Base-by-base conservation (phyloP, 2,888 invertebrate species). In the Adelognathus sp. region DNA sequence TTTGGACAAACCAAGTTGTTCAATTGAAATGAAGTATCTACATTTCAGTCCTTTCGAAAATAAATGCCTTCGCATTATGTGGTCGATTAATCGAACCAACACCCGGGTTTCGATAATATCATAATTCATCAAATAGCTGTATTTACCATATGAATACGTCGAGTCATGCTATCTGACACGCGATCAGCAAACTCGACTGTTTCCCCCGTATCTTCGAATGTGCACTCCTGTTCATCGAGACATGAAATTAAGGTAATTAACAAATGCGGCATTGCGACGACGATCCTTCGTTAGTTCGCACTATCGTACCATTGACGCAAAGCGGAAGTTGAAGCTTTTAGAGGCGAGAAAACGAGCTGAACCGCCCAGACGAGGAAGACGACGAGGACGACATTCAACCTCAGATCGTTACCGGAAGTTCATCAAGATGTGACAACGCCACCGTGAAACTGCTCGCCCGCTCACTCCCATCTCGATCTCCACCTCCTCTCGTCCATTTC, bases 391-490 rank as follows among this genome's bases (percentile, higher is more conserved):
- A 85, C 86, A 86, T 90, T 88, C 84, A n/a, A 84, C 82, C 86
- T 83, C 75, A 87, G 90, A 90, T 90, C 90, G 89, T 91, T 89
- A 90, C 90, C 88, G 89, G 88, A 90, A 90, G 89, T 91, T 91
- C 91, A 91, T 91, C 91, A 91, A 91, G 91, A 90, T 90, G 91
- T 90, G 90, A 91, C 90, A 91, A 91, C 91, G 90, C 88, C 87
- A 89, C 89, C 90, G 88, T 90, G 88, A 91, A 91, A 90, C 89
- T 90, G 86, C 79, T 69, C 70, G 67, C 76, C 58, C 63, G 50
- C 50, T 50, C 50, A 24, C 50, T 14, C 39, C 39, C 71, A 27
- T 66, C 63, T 56, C 29, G 7, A 33, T 33, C 29, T 41, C 60
- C 27, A 24, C 24, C 46, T n/a, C 4, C 36, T 33, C 29, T 14